These are phyloP conservation scores for Condylostylus longicornis DNA, from an alignment of 1,140 invertebrate species.

Conservation along the genomic window DNA sequence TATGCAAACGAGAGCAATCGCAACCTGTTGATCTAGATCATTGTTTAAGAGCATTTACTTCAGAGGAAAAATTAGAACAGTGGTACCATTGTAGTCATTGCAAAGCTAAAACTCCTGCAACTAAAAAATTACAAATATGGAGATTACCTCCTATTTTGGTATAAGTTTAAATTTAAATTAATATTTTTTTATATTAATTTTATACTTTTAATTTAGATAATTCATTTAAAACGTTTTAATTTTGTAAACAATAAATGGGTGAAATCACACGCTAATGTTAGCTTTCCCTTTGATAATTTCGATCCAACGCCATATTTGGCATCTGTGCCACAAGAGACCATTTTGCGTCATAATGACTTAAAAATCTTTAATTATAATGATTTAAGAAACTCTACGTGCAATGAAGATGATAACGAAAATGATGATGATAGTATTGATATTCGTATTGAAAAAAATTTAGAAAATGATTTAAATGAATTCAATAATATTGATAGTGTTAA, in stretches of 20 bases:
- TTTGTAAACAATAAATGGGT: slow-evolving; percentile 78
- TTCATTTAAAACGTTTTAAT: slow-evolving; percentile 81
- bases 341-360: slow-evolving; percentile 44
- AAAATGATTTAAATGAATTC: too few species aligned
- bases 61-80: slow-evolving; percentile 68
- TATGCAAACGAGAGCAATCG: slow-evolving; percentile 48
- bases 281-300: slow-evolving; percentile 70
- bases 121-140: slow-evolving; percentile 83
- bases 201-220: slow-evolving; percentile 44
- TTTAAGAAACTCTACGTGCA: too few species aligned
- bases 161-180: slow-evolving; percentile 22
- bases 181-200: too few species aligned
- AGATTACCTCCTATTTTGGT: slow-evolving; percentile 71
- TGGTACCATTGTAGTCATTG: slow-evolving; percentile 74
- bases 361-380: slow-evolving; percentile 24
- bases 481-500: too few species aligned
- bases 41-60: slow-evolving; percentile 72
- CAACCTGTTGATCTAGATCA: slow-evolving; percentile 65
- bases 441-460: too few species aligned
- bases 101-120: slow-evolving; percentile 62
- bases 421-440: too few species aligned
- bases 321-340: slow-evolving; percentile 56
- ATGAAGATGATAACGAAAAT: too few species aligned
- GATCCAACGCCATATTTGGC: slow-evolving; percentile 67
- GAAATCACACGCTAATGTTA: slow-evolving; percentile 83